phyloP scores from a whole-genome alignment of 2,888 invertebrate species.

The Amaurobius ferox region DNA sequence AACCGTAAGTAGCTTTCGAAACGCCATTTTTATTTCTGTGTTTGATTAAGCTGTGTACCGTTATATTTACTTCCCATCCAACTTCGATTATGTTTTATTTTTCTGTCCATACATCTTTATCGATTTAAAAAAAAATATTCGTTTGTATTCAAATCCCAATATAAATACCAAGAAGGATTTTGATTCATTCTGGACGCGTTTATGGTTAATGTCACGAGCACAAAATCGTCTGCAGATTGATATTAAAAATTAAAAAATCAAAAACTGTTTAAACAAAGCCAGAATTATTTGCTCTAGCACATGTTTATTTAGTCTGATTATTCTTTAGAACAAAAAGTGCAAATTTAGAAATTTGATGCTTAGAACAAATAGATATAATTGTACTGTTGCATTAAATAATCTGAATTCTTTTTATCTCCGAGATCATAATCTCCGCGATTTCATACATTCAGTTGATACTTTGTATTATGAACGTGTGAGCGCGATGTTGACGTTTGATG shows the following conservation, averaged over 20 bases:
- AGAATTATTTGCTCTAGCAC: background rate
- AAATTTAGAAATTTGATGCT: background rate
- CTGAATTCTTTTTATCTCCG: too few species aligned
- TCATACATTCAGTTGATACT: too few species aligned
- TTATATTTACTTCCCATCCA: background rate
- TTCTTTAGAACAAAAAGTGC: background rate
- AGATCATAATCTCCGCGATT: too few species aligned
- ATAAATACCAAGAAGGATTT: background rate
- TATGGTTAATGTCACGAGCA: background rate
- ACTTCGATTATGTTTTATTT: background rate
- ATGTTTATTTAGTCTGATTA: background rate
- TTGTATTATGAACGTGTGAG: too few species aligned
- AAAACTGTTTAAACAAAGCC: background rate
- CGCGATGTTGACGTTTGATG: too few species aligned
- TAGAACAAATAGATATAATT: background rate
- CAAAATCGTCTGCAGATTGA: too few species aligned
- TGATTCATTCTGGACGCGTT: background rate
- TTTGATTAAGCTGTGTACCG: background rate
- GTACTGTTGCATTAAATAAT: too few species aligned
- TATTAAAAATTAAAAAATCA: slow-evolving; percentile 1
- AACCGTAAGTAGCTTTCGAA: background rate
- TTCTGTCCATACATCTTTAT: background rate
- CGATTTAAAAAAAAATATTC: background rate
- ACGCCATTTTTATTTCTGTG: background rate
- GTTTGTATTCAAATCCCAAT: background rate